phyloP scores from a whole-genome alignment of 2,797 vertebrate species.

The Ibycter americanus region DNA sequence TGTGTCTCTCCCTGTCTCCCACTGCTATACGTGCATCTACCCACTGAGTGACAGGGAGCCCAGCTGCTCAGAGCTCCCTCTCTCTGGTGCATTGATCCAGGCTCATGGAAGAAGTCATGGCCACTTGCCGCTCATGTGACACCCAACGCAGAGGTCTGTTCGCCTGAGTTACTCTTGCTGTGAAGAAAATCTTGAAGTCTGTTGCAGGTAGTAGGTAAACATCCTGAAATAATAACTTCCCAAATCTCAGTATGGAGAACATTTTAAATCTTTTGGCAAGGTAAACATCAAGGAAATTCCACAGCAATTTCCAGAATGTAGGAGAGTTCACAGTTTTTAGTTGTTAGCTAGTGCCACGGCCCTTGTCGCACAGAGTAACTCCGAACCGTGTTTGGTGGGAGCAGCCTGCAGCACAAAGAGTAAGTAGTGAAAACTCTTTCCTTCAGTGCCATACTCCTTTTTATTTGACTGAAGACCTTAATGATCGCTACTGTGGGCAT shows the following conservation, averaged over 20 bases:
- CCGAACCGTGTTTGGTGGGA: not conserved
- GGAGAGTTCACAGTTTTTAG: not conserved
- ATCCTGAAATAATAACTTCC: not conserved
- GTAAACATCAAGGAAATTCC: not conserved
- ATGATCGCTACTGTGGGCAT: not conserved
- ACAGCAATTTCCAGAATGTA: not conserved
- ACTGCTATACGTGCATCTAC: rapidly evolving
- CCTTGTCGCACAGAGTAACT: rapidly evolving
- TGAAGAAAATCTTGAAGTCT: not conserved
- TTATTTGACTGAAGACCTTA: not conserved
- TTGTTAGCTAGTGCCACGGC: not conserved
- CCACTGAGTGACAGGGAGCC: not conserved
- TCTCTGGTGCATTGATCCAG: not conserved
- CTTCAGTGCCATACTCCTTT: not conserved
- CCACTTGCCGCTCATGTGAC: not conserved
- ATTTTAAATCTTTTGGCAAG: not conserved
- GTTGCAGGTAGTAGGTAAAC: not conserved
- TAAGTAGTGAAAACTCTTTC: not conserved
- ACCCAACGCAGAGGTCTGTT: not conserved
- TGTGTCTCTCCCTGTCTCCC: not conserved
- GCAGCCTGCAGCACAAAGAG: not conserved
- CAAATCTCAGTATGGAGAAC: not conserved
- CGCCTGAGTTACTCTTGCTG: not conserved
- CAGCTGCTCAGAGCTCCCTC: not conserved
- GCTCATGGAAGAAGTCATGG: not conserved